Evolutionary conservation across 1,140 invertebrate genomes (phyloP), one percentile per base, ranked within the genome.

Genomic region (Rhynchophorus ferrugineus): DNA sequence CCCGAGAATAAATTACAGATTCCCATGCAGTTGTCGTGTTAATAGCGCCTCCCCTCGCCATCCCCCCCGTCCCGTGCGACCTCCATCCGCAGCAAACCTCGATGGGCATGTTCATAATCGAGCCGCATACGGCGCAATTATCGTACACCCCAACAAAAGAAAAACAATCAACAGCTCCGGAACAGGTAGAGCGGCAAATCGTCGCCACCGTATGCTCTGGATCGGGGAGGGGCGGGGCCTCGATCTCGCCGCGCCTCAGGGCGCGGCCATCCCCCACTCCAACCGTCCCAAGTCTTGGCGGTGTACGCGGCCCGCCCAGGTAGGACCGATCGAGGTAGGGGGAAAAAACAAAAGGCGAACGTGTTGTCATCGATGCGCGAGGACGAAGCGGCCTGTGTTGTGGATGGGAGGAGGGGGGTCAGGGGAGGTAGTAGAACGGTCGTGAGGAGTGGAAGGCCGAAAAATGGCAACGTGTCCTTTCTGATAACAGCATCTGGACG

Each of bases 301-400:
- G n/a, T n/a, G n/a, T n/a, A n/a, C n/a, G n/a, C n/a, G n/a, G 42
- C 60, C 60, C 64, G 64, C 64, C 62, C 64, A 66, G 64, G 64
- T 66, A 61, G 42, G 17, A 46, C 44, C 38, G 47, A 29, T 29
- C 49, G 34, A 17, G 16, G 14, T 33, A 53, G 52, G 53, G 59
- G 52, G 61, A 11, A 36, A 59, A 59, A 57, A 64, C 57, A 61
- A 63, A 60, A 61, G 60, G 57, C 53, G 51, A 58, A 59, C 62
- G 56, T 60, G 64, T 62, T 66, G 64, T 68, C 60, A 61, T 62
- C 59, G n/a, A n/a, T n/a, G n/a, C n/a, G n/a, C n/a, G n/a, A n/a
- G n/a, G n/a, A n/a, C n/a, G n/a, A n/a, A n/a, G n/a, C n/a, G n/a
- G n/a, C n/a, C n/a, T n/a, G n/a, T n/a, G n/a, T n/a, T n/a, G n/a